Percentiles rank a stretch among this genome's conserved stretches.
phyloP scores from a whole-genome alignment of 2,888 invertebrate species.

The Capitulum mitella region DNA sequence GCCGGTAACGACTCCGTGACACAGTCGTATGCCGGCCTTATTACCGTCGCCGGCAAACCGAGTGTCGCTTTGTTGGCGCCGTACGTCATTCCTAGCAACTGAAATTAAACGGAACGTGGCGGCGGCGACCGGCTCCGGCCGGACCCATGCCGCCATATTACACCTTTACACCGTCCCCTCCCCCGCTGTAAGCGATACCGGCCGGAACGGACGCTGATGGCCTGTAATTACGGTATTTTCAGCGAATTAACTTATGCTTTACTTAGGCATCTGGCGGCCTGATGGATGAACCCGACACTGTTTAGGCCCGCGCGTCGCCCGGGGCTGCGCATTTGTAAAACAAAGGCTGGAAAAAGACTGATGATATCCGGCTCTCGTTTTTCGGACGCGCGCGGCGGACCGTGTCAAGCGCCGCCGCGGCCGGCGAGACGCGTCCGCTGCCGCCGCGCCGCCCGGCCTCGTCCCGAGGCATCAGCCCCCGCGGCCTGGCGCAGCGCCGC shows the following conservation, averaged over 20 bases:
- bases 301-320: background rate
- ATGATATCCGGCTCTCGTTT: conserved; percentile 8
- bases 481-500: too few species aligned
- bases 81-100: background rate
- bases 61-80: background rate
- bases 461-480: too few species aligned
- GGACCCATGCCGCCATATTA: background rate
- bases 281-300: conserved; percentile 5
- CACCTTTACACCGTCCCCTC: background rate
- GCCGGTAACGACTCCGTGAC: background rate
- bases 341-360: conserved; percentile 8
- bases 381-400: background rate
- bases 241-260: conserved; percentile 18
- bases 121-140: background rate
- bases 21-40: background rate
- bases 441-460: background rate
- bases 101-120: background rate
- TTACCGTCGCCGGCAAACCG: background rate
- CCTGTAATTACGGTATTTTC: conserved; percentile 12
- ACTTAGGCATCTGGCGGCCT: conserved; percentile 8
- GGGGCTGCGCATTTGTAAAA: background rate
- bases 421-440: background rate
- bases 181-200: conserved; percentile 2
- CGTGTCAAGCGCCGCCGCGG: background rate
- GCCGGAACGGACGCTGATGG: background rate